Base-by-base conservation (phyloP, 2,888 invertebrate genomes). In the Ochropacha duplaris region DNA sequence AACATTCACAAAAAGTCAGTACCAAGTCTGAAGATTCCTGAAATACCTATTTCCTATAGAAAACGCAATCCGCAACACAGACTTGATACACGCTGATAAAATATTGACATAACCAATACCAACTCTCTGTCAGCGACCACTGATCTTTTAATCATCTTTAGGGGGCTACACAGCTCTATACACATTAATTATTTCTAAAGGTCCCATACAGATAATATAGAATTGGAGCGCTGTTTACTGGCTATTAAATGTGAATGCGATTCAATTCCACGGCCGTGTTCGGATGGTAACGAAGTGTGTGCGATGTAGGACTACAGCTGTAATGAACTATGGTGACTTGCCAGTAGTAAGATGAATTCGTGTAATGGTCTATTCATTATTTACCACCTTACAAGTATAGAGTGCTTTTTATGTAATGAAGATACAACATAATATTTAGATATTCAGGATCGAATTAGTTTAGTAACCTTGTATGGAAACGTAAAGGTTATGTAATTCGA, bases 231-330 rank as follows among this genome's bases (percentile, higher is more conserved):
- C 81, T 86, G 83, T 87, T 88, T 87, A 84, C 86, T 82, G 83
- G 84, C 90, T 88, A 89, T 88, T 89, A 90, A 84, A 87, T 77
- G 81, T 85, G 86, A 88, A 88, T 88, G 87, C 85, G 81, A 88
- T 90, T 87, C 87, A 84, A 90, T 91, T 87, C 84, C 79, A 76
- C 74, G 75, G 74, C 69, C 77, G 81, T 79, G 82, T 82, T 76
- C 74, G 72, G 68, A 63, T 72, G 73, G 79, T 81, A 86, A 82
- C 81, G 75, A 82, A 78, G 75, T 73, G 68, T 74, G 74, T 72
- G 72, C 68, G 62, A 66, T 57, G 61, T 66, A 62, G 67, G 65
- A 60, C 61, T 62, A 64, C 62, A 12, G 50, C 56, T 36, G 65
- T 84, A 83, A 86, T 81, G 81, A 85, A 81, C 73, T 64, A 69